Evolutionary conservation across 1,140 invertebrate genomes (phyloP).

Genomic region (Eufriesea mexicana): DNA sequence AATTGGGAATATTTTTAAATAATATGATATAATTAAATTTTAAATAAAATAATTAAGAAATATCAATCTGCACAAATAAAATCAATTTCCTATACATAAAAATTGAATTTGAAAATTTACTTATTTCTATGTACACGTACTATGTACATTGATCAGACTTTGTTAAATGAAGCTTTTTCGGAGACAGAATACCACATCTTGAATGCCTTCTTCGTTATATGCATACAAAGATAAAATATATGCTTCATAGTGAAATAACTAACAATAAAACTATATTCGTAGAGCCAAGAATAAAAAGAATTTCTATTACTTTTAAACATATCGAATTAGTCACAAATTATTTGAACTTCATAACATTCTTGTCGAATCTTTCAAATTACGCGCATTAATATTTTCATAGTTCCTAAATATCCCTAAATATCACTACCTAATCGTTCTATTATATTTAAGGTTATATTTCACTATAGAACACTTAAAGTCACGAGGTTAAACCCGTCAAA

Average conservation of each 20-base stretch:
- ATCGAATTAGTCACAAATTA: conserved; percentile 2
- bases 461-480: conserved; percentile 4
- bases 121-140: not conserved
- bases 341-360: not conserved
- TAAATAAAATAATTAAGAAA: not conserved
- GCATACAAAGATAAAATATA: not conserved
- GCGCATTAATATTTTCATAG: not conserved
- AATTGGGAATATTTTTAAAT: not conserved
- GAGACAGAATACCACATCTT: conserved; percentile 5
- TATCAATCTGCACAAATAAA: no score
- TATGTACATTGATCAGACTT: not conserved
- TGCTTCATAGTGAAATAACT: not conserved
- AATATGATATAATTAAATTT: not conserved
- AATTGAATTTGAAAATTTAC: not conserved
- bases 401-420: conserved; percentile 15
- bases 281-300: not conserved
- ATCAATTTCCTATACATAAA: not conserved
- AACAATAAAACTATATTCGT: conserved; percentile 19
- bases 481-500: not conserved
- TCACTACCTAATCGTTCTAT: conserved; percentile 9
- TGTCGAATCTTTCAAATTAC: not conserved
- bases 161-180: not conserved
- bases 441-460: not conserved
- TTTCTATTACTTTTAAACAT: not conserved
- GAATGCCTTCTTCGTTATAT: not conserved